These are phyloP conservation scores for Drosophila sturtevanti DNA, from an alignment of 1,140 invertebrate genomes.

Conservation along the genomic window DNA sequence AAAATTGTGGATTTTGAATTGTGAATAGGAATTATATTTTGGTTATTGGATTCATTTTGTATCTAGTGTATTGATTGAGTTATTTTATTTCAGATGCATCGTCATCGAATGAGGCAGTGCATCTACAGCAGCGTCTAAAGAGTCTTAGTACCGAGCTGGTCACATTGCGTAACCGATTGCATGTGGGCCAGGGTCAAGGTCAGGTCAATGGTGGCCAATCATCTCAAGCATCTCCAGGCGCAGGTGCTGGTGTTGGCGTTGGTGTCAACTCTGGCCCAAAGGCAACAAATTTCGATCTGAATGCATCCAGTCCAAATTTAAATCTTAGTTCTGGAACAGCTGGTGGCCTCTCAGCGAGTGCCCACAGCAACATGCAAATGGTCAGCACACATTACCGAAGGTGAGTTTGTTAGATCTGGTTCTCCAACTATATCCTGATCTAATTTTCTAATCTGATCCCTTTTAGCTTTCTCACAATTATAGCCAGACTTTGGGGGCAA, in stretches of 20 bases:
- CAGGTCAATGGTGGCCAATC: constrained; percentile 55
- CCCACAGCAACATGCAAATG: constrained; percentile 65
- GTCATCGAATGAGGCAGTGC: constrained; percentile 95
- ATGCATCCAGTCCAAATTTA: constrained; percentile 73
- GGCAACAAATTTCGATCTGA: constrained; percentile 61
- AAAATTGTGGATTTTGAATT: not conserved
- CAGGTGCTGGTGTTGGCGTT: constrained; percentile 4
- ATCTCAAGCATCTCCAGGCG: constrained; percentile 33
- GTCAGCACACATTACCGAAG: constrained; percentile 53
- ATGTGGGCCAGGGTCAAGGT: constrained; percentile 86
- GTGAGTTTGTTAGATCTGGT: constrained; percentile 20
- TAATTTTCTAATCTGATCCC: not conserved
- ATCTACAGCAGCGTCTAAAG: constrained; percentile 93
- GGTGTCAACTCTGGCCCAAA: constrained; percentile 32
- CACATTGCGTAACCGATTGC: constrained; percentile 92
- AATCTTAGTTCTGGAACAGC: constrained; percentile 40
- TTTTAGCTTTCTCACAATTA: constrained; percentile 49
- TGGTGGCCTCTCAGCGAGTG: constrained; percentile 50
- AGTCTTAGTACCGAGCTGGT: constrained; percentile 95
- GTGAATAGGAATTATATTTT: not conserved
- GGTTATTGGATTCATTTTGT: too few relatives aligned
- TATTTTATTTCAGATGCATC: constrained; percentile 89
- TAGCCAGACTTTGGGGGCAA: constrained; percentile 60
- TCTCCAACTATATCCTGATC: not conserved
- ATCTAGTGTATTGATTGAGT: not conserved